phyloP scores from a whole-genome alignment of 1,140 invertebrate genomes.

The Drosophila kanapiae region DNA sequence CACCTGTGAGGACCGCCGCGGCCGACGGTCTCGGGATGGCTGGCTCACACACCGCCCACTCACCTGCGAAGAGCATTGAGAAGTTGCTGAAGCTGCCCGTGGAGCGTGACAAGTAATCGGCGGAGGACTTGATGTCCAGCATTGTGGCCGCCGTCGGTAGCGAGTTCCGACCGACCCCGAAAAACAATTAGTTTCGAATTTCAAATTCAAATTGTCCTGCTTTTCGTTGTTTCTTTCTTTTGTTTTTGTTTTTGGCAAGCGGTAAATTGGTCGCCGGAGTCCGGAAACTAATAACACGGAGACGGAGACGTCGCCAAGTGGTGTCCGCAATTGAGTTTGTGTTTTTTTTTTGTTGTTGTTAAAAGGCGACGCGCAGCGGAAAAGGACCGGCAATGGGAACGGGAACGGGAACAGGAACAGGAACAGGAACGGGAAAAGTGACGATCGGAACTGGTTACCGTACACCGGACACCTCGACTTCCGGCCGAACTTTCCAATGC shows the following conservation, averaged over 20 bases:
- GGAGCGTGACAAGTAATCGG: conserved; percentile 90
- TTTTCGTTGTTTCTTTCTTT: conserved; percentile 5
- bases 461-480: conserved; percentile 85
- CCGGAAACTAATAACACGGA: conserved; percentile 79
- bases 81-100: conserved; percentile 89
- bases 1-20: conserved; percentile 54
- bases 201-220: conserved; percentile 42
- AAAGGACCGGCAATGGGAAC: conserved; percentile 79
- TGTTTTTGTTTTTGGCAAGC: conserved; percentile 46
- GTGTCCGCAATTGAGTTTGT: conserved; percentile 73
- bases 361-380: conserved; percentile 61
- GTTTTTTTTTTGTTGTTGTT: not conserved
- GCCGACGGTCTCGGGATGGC: conserved; percentile 63
- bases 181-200: conserved; percentile 32
- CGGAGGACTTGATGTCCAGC: conserved; percentile 90
- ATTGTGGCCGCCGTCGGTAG: conserved; percentile 84
- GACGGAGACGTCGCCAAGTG: conserved; percentile 48
- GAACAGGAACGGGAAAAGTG: conserved; percentile 85
- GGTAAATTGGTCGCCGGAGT: conserved; percentile 67
- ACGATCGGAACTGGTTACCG: conserved; percentile 86
- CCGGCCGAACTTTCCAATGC: conserved; percentile 83
- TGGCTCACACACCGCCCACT: conserved; percentile 84
- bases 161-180: conserved; percentile 13
- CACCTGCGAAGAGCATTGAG: conserved; percentile 91
- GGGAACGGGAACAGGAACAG: conserved; percentile 84